phyloP scores from a whole-genome alignment of 2,797 vertebrate species.

The Tapera naevia region DNA sequence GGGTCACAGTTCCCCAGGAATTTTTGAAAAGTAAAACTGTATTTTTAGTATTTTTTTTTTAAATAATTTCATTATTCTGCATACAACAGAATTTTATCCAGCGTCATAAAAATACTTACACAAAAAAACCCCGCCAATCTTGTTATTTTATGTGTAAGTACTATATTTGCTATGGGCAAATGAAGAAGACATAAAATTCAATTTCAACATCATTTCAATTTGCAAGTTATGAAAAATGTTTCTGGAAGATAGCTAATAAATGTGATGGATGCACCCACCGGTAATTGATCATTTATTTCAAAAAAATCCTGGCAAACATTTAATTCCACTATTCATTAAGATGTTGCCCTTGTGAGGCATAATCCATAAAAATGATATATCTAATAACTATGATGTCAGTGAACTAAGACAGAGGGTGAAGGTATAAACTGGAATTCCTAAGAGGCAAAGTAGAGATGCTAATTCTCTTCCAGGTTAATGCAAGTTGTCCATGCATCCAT shows the following conservation, averaged over 20 bases:
- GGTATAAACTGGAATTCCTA: neutral
- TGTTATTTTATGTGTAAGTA: neutral
- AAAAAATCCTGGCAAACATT: conserved; percentile 48
- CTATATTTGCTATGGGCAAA: neutral
- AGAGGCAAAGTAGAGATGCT: neutral
- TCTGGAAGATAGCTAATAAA: conserved; percentile 39
- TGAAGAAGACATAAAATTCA: conserved; percentile 16
- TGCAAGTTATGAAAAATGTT: conserved; percentile 18
- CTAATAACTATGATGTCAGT: neutral
- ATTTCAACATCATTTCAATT: neutral
- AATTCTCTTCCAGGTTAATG: neutral
- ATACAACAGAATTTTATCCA: neutral
- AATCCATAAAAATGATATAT: conserved; percentile 59
- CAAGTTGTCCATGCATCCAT: accelerated
- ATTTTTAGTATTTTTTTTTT: neutral
- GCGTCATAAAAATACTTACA: neutral
- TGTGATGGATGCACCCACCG: neutral
- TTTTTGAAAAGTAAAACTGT: neutral
- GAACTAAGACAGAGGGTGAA: neutral
- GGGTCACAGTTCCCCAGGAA: neutral
- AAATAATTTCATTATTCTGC: neutral
- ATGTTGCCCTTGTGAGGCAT: conserved; percentile 13
- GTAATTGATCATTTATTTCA: neutral
- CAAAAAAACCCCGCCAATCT: neutral
- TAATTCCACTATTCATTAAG: conserved; percentile 58